Evolutionary conservation across 2,888 invertebrate genomes (phyloP).

Genomic region (Neuroscelio doddi): DNA sequence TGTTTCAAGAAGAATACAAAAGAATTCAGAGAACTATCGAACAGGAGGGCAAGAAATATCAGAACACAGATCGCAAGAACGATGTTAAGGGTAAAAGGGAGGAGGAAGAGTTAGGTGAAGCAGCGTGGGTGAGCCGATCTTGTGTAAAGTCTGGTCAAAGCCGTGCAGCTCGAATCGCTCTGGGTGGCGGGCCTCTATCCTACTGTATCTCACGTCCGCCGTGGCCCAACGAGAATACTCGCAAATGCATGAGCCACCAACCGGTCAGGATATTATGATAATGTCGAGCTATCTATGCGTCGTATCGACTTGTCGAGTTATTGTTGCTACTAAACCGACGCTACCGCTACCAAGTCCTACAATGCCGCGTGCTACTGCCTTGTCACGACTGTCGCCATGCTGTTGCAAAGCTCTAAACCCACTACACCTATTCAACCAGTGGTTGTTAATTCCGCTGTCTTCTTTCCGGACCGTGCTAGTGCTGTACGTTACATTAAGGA

Average conservation of each 20-base stretch:
- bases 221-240: constrained; percentile 32
- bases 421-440: neutral
- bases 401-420: neutral
- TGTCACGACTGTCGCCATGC: constrained; percentile 21
- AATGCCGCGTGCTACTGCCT: constrained; percentile 18
- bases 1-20: constrained; percentile 21
- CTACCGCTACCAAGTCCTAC: constrained; percentile 33
- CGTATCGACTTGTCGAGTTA: constrained; percentile 62
- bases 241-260: constrained; percentile 43
- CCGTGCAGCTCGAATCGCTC: constrained; percentile 40
- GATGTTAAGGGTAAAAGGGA: constrained; percentile 6
- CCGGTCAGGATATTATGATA: constrained; percentile 58
- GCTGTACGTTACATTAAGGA: neutral
- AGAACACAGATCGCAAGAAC: neutral
- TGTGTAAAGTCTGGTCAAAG: constrained; percentile 23
- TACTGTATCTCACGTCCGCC: constrained; percentile 43
- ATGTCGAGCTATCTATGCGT: constrained; percentile 58
- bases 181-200: constrained; percentile 52
- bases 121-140: constrained; percentile 53
- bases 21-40: constrained; percentile 1
- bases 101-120: constrained; percentile 12
- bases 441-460: constrained; percentile 3
- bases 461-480: neutral
- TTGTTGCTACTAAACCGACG: constrained; percentile 52
- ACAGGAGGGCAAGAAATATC: neutral